Evolutionary conservation across 2,113 vertebrate genomes (phyloP).

Genomic region (Paramisgurnus dabryanus): DNA sequence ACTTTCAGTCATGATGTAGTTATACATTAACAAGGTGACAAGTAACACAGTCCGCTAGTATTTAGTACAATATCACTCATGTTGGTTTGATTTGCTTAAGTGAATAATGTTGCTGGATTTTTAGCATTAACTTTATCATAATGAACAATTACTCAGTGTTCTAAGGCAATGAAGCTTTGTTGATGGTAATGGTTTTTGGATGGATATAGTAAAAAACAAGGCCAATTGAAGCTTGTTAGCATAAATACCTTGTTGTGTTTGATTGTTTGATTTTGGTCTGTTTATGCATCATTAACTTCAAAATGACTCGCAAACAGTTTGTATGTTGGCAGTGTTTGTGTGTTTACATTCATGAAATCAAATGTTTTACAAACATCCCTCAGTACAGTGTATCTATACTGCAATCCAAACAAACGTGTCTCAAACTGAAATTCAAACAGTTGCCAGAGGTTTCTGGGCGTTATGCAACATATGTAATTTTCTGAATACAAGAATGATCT

Average conservation of each 20-base stretch:
- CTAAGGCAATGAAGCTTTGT: neutral
- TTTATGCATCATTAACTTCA: conserved; percentile 3
- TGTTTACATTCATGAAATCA: neutral
- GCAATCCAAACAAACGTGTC: neutral
- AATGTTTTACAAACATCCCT: neutral
- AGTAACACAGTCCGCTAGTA: no score
- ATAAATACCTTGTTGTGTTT: neutral
- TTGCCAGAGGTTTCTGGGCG: conserved; percentile 42
- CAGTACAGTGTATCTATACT: neutral
- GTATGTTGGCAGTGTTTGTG: neutral
- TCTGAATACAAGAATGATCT: conserved; percentile 49
- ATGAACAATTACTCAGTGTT: neutral
- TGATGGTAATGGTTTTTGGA: neutral
- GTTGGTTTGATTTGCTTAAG: no score
- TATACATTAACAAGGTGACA: no score
- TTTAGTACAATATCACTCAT: no score
- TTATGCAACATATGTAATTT: conserved; percentile 43
- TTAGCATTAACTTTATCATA: neutral
- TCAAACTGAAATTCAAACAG: conserved; percentile 19
- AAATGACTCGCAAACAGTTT: neutral
- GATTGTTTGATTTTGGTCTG: conserved; percentile 15
- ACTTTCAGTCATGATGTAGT: no score
- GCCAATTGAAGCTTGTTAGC: no score
- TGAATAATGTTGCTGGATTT: neutral
- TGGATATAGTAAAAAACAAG: no score